Evolutionary conservation across 2,888 invertebrate species (phyloP), one percentile per base, ranked within the genome.

Genomic region (Synergus japonicus): DNA sequence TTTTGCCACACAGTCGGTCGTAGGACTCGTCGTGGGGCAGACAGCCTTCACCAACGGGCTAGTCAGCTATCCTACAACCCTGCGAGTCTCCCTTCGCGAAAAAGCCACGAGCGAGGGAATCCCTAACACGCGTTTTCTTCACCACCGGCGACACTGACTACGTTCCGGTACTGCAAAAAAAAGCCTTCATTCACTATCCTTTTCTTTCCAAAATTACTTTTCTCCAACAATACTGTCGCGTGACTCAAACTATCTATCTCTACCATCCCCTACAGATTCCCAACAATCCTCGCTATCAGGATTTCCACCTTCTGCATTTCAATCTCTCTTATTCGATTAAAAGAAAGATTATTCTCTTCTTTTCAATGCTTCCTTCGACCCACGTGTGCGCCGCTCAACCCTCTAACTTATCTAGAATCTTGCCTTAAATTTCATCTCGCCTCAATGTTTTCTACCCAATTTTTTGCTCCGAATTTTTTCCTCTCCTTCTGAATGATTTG

Each of bases 1-100:
- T 82, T 76, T 83, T 83, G 82, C 80, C 82, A 82, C 81, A 82
- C 85, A 87, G 87, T 86, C 84, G 85, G 83, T 85, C 85, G 85
- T 76, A 81, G 84, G 84, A 85, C 87, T 85, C 85, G 81, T 83
- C 82, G 86, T 82, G 83, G 83, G 82, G 79, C 83, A 83, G 83
- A 84, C 84, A 79, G 79, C 81, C 78, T 80, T 77, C 78, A 78
- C 76, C 60, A 76, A 69, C 63, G 78, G 79, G 77, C 76, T 69
- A 80, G 79, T 78, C 65, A 78, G 77, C 76, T 80, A 66, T 77
- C 69, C 79, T 73, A 80, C 79, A 60, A 43, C 60, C 66, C 37
- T 58, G 13, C 63, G 43, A 76, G 79, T 78, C 79, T 82, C 79
- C 78, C 44, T 67, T 46, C 67, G 67, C 67, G 67, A 67, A 54